phyloP scores from a whole-genome alignment of 2,888 invertebrate genomes.

The Lasioglossum pauxillum region DNA sequence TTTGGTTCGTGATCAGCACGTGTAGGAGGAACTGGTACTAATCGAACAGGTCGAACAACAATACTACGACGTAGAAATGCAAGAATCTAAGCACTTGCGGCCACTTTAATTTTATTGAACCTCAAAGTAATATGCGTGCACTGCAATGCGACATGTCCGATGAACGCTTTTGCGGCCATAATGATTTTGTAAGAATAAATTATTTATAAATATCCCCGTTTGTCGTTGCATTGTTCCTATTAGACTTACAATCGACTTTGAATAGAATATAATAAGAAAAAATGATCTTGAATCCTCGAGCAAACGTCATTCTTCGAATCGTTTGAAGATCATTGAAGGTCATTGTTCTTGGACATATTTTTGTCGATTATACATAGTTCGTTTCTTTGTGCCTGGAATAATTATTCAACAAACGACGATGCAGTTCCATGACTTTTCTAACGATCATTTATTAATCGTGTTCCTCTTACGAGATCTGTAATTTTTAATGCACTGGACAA shows the following conservation, averaged over 20 bases:
- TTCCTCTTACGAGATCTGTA: not conserved
- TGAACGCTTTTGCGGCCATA: not conserved
- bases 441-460: not conserved
- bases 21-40: not conserved
- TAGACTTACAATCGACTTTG: not conserved
- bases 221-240: not conserved
- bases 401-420: not conserved
- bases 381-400: not conserved
- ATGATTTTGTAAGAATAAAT: not conserved
- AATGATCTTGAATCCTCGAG: not conserved
- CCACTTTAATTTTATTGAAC: not conserved
- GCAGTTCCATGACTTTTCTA: not conserved
- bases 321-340: not conserved
- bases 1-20: not conserved
- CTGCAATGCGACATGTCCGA: not conserved
- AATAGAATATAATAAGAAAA: not conserved
- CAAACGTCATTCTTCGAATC: not conserved
- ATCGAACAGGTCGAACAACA: not conserved
- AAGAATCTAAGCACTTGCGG: not conserved
- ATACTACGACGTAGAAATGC: not conserved
- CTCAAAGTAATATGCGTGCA: not conserved
- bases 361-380: not conserved
- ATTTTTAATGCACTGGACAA: not conserved
- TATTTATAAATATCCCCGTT: not conserved
- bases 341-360: not conserved